Base-by-base conservation (phyloP, 2,888 invertebrate genomes). In the Heliconius sara region DNA sequence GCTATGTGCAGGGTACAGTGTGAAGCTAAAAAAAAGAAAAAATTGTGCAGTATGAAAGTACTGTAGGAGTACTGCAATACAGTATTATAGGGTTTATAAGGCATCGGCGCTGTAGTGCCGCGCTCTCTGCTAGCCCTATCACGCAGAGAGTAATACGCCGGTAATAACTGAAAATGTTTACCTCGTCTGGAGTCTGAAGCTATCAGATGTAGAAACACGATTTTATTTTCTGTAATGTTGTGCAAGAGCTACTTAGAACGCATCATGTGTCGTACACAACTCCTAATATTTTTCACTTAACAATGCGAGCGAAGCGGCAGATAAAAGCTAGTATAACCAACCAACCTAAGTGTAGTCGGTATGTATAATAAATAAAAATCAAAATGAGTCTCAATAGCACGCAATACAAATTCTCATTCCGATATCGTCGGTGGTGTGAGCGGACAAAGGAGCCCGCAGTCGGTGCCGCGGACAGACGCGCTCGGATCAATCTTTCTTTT, bases 401-500 rank as follows among this genome's bases (percentile, higher is more conserved):
- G 30, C 19, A 27, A 34, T 34, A 72, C n/a, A 57, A 72, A 57
- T 72, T 57, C 34, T 72, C 72, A 72, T 72, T 77, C 60, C 68
- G 60, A 77, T 19, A 60, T 57, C 60, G 19, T n/a, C 68, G 39
- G n/a, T 39, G 68, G 68, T 70, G 77, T 60, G 70, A 70, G 68
- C 3, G 16, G 5, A 52, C 76, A 76, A 76, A 76, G 67, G 76
- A 76, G 68, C 57, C 57, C 57, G 25, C 67, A 22, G 39, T 19
- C 25, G 39, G 9, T 60, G 77, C 57, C 39, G 68, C 70, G 68
- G 70, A 70, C 77, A 70, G 77, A 60, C 34, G 52, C 25, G 67
- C 9, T 76, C 77, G 60, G 72, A 72, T 72, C 72, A 57, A 72
- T 72, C 72, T 72, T 57, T 57, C 72, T 72, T 72, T 72, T 57